phyloP scores from a whole-genome alignment of 2,797 vertebrate genomes.

The Labroides dimidiatus region DNA sequence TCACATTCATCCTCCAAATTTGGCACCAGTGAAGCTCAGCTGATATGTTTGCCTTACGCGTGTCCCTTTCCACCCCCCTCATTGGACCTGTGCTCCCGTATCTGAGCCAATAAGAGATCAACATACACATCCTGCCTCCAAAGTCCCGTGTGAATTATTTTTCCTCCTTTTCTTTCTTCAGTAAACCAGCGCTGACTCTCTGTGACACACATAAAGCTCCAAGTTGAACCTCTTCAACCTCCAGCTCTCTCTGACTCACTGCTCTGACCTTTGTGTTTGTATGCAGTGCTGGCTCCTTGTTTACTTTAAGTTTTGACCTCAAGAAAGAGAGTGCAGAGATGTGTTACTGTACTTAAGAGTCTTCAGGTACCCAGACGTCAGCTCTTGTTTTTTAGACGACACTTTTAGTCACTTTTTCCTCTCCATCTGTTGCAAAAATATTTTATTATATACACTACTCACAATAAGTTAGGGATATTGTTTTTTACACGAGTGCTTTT shows the following conservation, averaged over 20 bases:
- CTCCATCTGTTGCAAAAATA: too few relatives aligned
- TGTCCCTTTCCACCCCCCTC: constrained; percentile 52
- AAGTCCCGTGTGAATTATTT: constrained; percentile 17
- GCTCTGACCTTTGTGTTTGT: constrained; percentile 22
- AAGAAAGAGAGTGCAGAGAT: too few relatives aligned
- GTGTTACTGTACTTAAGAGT: too few relatives aligned
- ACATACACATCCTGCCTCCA: constrained; percentile 44
- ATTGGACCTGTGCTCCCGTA: constrained; percentile 52
- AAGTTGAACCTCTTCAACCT: constrained; percentile 17
- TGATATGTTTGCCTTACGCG: constrained; percentile 64
- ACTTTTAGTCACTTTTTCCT: too few relatives aligned
- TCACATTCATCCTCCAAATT: constrained; percentile 10
- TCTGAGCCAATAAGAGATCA: constrained; percentile 62
- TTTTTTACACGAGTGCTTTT: too few relatives aligned
- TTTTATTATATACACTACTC: too few relatives aligned
- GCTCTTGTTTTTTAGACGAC: too few relatives aligned
- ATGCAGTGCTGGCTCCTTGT: constrained; percentile 28
- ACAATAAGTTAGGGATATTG: too few relatives aligned
- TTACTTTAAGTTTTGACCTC: constrained; percentile 16
- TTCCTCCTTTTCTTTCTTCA: neutral
- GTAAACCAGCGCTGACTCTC: neutral
- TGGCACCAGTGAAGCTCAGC: constrained; percentile 10
- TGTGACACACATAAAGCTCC: constrained; percentile 12
- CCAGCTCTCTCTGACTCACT: constrained; percentile 9
- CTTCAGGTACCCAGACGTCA: too few relatives aligned